Percentiles rank a stretch among this genome's conserved stretches.
Evolutionary conservation across 2,113 vertebrate species (phyloP).

Genomic region (Amia ocellicauda): DNA sequence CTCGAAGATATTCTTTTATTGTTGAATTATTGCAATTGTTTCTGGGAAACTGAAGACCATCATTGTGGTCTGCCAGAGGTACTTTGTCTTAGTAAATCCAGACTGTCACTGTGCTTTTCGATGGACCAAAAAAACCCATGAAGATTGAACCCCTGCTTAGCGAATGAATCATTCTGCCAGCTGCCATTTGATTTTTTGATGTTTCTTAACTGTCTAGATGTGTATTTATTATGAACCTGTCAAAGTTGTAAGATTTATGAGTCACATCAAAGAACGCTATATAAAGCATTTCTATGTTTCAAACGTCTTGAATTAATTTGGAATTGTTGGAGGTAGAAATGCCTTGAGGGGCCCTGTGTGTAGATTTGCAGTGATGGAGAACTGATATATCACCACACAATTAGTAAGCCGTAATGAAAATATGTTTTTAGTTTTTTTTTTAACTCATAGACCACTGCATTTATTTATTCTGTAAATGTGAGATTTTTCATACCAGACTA

Average conservation of each 20-base stretch:
- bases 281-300: no score
- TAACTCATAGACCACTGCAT: no score
- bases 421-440: no score
- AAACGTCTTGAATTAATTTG: no score
- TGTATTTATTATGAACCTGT: slow-evolving; percentile 21
- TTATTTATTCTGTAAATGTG: no score
- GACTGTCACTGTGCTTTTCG: slow-evolving; percentile 49
- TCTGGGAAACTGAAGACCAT: slow-evolving; percentile 56
- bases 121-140: slow-evolving; percentile 54
- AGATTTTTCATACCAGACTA: no score
- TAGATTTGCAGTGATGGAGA: no score
- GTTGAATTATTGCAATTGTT: slow-evolving; percentile 54
- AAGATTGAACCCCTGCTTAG: slow-evolving; percentile 43
- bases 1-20: slow-evolving; percentile 52
- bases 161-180: slow-evolving; percentile 51
- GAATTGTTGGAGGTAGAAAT: no score
- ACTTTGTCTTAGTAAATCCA: slow-evolving; percentile 47
- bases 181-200: slow-evolving; percentile 57
- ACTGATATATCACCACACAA: no score
- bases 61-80: slow-evolving; percentile 60
- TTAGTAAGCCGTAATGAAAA: no score
- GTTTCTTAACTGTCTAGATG: slow-evolving; percentile 67
- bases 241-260: slow-evolving; percentile 6
- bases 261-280: background rate
- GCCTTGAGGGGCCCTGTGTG: no score